phyloP scores from a whole-genome alignment of 2,113 vertebrate species.

The Solenodon paradoxus region DNA sequence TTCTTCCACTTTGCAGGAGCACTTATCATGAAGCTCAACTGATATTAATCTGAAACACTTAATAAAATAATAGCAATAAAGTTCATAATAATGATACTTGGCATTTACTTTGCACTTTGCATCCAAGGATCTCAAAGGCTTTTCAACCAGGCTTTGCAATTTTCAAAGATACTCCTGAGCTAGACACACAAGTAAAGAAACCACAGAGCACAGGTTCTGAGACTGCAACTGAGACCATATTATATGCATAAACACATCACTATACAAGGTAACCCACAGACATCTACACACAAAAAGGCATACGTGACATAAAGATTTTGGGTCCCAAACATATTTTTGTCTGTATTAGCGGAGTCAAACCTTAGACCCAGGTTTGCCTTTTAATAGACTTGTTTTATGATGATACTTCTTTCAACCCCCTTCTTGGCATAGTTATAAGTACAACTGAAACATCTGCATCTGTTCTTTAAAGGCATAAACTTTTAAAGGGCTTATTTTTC shows the following conservation, averaged over 20 bases:
- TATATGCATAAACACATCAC: neutral
- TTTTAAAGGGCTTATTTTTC: slow-evolving; percentile 35
- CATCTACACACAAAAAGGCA: neutral
- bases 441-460: neutral
- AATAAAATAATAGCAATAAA: slow-evolving; percentile 71
- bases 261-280: neutral
- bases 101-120: slow-evolving; percentile 36
- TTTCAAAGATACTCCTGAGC: neutral
- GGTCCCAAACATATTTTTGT: neutral
- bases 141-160: slow-evolving; percentile 3
- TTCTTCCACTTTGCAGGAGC: slow-evolving; percentile 32
- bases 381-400: slow-evolving; percentile 9
- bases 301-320: neutral
- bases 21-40: slow-evolving; percentile 52
- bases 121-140: slow-evolving; percentile 45
- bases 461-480: slow-evolving; percentile 6
- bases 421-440: slow-evolving; percentile 23
- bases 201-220: neutral
- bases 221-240: neutral
- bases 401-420: neutral
- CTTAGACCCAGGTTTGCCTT: neutral
- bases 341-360: neutral
- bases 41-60: slow-evolving; percentile 69
- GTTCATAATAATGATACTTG: slow-evolving; percentile 53
- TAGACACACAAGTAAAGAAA: neutral